phyloP scores from a whole-genome alignment of 2,113 vertebrate genomes.

The Columba janthina region DNA sequence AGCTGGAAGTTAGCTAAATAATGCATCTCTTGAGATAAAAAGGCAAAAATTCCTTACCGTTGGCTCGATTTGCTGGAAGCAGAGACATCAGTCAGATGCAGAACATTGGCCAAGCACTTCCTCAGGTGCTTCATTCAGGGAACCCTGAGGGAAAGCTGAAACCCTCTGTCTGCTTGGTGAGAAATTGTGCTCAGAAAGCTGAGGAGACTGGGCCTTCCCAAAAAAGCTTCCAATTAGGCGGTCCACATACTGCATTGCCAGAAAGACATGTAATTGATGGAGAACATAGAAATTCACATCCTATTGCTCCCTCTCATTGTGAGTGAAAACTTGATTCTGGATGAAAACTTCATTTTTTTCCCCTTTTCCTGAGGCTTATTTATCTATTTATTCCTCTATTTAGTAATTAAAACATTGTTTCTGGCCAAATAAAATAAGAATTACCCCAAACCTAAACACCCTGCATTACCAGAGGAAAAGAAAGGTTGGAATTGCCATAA shows the following conservation, averaged over 20 bases:
- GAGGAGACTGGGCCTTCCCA: neutral
- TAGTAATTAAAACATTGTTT: neutral
- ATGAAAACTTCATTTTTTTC: neutral
- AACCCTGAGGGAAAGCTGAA: neutral
- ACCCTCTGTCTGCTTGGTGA: neutral
- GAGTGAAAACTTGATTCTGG: neutral
- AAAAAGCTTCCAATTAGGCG: neutral
- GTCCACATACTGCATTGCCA: neutral
- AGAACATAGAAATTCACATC: neutral
- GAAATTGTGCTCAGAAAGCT: neutral
- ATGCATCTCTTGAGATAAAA: neutral
- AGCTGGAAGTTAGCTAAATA: slow-evolving; percentile 12
- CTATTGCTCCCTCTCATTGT: neutral
- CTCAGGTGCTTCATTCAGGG: neutral
- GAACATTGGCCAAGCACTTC: neutral
- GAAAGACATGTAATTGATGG: neutral
- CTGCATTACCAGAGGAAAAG: neutral
- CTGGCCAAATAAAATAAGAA: neutral
- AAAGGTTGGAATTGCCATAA: slow-evolving; percentile 4
- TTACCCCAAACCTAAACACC: neutral
- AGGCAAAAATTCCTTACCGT: neutral
- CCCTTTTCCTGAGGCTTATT: neutral
- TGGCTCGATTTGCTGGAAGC: neutral
- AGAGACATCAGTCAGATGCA: neutral
- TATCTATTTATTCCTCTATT: neutral